Base-by-base conservation (phyloP, 2,797 vertebrate genomes). In the Pteropus rufus region DNA sequence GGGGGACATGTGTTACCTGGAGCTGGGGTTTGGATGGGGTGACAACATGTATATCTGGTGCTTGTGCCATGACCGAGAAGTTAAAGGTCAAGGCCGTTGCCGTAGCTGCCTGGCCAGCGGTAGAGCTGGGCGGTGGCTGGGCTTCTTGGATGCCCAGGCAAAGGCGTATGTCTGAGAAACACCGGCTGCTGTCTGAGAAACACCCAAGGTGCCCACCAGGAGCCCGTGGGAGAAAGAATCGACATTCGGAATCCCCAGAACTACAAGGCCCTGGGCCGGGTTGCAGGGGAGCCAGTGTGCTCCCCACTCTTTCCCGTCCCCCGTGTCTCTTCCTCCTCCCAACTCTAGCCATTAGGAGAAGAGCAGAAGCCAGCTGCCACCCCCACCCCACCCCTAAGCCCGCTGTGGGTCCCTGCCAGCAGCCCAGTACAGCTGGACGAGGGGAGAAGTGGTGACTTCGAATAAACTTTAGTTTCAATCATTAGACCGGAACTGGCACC, bases 141-240 rank as follows among this genome's bases (percentile, higher is more conserved):
- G 21, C 26, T 34, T 58, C 24, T 29, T 0, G 24, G 79, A 26
- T 5, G 26, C 34, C 2, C 10, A 24, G 67, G 60, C 36, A 39
- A 34, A 73, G 39, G n/a, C 0, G 0, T 5, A 4, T 7, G 36
- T 72, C 26, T 29, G 2, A 0, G 64, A 19, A 49, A 31, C 10
- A 31, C 10, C 36, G 52, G 62, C 29, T 0, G 41, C 44, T 29
- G 11, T n/a, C n/a, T 9, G 14, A 69, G 73, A 85, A 85, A 23
- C 6, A 69, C 15, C 76, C 41, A n/a, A 26, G 23, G 58, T 26
- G 46, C 36, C 44, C 36, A 7, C n/a, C 52, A 14, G 21, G 21
- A 46, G 26, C n/a, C 36, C 1, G 0, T 1, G 10, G 69, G 54
- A 26, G 79, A 52, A 70, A n/a, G 49, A 73, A 58, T 29, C 29